Evolutionary conservation across 2,888 invertebrate genomes (phyloP).

Genomic region (Thymelicus acteon): DNA sequence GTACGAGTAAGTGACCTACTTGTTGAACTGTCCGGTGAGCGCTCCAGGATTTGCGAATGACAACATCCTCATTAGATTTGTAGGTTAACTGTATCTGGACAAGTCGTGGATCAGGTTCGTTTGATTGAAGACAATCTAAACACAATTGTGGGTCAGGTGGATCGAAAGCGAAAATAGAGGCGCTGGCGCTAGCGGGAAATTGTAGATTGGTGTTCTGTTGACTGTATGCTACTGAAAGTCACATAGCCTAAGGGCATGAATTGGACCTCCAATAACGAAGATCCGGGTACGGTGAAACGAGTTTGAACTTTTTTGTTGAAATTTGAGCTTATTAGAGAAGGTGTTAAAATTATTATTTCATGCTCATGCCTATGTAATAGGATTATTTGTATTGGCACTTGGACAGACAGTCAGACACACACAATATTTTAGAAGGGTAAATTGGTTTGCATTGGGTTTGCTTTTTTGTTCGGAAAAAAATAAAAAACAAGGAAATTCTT

Average conservation of each 20-base stretch:
- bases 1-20: conserved; percentile 19
- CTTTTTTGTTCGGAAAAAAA: too few species aligned
- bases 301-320: too few species aligned
- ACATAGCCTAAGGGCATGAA: not conserved
- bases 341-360: too few species aligned
- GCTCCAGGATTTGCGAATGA: conserved; percentile 36
- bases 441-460: too few species aligned
- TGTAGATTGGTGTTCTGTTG: not conserved
- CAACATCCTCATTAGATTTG: conserved; percentile 35
- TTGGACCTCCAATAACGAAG: not conserved
- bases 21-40: conserved; percentile 19
- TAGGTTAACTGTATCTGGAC: conserved; percentile 26
- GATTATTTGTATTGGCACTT: too few species aligned
- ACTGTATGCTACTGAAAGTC: conserved; percentile 1
- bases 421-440: too few species aligned
- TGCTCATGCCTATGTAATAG: too few species aligned
- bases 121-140: conserved; percentile 35
- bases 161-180: conserved; percentile 24
- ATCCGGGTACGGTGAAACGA: too few species aligned
- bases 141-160: conserved; percentile 27
- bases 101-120: conserved; percentile 26
- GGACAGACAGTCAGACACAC: too few species aligned
- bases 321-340: too few species aligned
- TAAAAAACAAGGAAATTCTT: too few species aligned
- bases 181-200: conserved; percentile 9